Evolutionary conservation across 1,140 invertebrate genomes (phyloP).

Genomic region (Grapholita molesta): DNA sequence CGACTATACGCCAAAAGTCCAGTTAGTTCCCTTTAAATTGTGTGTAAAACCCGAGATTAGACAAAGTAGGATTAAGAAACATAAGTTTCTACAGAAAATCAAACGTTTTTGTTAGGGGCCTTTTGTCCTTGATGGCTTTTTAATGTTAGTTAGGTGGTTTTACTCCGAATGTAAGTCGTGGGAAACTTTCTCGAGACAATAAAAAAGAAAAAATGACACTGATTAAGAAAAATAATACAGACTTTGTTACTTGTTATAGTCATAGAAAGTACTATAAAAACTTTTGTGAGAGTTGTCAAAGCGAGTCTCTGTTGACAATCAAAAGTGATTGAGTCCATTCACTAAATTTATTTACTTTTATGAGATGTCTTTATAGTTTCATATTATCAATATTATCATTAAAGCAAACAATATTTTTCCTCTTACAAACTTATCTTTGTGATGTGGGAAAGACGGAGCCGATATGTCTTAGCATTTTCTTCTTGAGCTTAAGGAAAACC

Average conservation of each 20-base stretch:
- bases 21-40: background rate
- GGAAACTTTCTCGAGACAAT: background rate
- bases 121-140: conserved; percentile 10
- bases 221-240: background rate
- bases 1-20: too few relatives aligned
- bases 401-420: too few relatives aligned
- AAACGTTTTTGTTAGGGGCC: background rate
- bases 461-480: too few relatives aligned
- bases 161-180: background rate
- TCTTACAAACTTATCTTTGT: too few relatives aligned
- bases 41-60: background rate
- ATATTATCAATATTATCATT: too few relatives aligned
- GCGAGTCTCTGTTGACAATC: background rate
- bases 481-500: too few relatives aligned
- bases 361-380: too few relatives aligned
- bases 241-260: background rate
- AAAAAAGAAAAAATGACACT: background rate
- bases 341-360: too few relatives aligned
- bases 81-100: background rate
- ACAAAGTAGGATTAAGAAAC: background rate
- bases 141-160: background rate
- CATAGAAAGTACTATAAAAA: background rate
- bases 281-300: background rate
- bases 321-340: too few relatives aligned
- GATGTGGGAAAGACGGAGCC: too few relatives aligned